Percentiles rank a stretch among this genome's conserved stretches.
Evolutionary conservation across 2,797 vertebrate species (phyloP).

Genomic region (Poecilia picta): DNA sequence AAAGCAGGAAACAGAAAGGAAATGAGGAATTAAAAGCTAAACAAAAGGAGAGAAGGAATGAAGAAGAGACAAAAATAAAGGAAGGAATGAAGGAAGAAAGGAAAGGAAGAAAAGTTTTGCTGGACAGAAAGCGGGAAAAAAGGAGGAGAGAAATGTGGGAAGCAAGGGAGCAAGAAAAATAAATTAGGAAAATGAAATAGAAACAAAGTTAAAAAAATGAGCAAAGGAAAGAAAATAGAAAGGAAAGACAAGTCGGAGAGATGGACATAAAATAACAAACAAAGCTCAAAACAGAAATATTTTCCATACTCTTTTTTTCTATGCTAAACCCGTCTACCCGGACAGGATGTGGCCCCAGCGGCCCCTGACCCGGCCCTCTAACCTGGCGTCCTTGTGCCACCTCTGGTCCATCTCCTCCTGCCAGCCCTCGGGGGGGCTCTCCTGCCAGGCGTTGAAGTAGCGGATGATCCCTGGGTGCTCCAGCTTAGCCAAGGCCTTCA

Average conservation of each 20-base stretch:
- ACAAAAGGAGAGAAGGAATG: too few relatives aligned
- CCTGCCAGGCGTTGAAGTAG: constrained; percentile 99
- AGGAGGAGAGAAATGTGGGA: neutral
- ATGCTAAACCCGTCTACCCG: neutral
- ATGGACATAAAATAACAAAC: neutral
- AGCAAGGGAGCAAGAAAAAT: neutral
- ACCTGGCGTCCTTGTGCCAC: constrained; percentile 95
- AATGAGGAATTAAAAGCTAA: too few relatives aligned
- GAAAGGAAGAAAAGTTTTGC: neutral
- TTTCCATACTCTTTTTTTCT: neutral
- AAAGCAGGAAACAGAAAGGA: neutral
- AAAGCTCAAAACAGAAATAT: neutral
- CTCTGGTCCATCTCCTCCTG: constrained; percentile 97
- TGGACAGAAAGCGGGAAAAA: neutral
- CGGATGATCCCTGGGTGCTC: constrained; percentile 97
- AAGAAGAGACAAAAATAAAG: too few relatives aligned
- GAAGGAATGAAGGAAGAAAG: neutral
- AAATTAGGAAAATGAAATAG: neutral
- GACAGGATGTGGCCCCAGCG: neutral
- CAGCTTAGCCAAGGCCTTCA: constrained; percentile 96
- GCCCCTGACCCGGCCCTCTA: constrained; percentile 2
- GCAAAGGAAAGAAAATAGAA: neutral
- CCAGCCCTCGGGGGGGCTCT: constrained; percentile 96
- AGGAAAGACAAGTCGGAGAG: neutral
- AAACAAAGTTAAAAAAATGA: neutral